phyloP scores from a whole-genome alignment of 35 echinoderm and acorn worm genomes.

The Heliocidaris erythrogramma region DNA sequence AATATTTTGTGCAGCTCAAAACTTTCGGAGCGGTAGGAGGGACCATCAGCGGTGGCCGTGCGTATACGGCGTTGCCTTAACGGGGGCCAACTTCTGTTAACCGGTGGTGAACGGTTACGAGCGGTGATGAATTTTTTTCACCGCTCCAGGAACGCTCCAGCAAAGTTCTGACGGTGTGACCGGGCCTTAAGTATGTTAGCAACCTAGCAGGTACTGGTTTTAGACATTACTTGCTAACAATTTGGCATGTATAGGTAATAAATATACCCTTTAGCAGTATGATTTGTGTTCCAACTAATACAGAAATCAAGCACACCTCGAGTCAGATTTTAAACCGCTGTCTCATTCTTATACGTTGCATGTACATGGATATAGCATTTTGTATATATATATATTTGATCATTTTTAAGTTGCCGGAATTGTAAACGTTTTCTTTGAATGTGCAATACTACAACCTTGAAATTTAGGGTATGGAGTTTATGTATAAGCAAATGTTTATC shows the following conservation, averaged over 20 bases:
- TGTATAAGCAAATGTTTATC: neutral
- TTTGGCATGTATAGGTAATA: too few species aligned
- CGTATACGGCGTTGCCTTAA: slow-evolving; percentile 44
- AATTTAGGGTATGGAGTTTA: neutral
- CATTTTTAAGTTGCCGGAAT: neutral
- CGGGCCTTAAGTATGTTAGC: too few species aligned
- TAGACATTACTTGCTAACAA: too few species aligned
- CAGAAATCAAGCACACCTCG: too few species aligned
- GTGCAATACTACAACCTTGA: slow-evolving; percentile 2
- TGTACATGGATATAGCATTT: too few species aligned
- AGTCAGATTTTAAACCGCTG: too few species aligned
- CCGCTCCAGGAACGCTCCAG: neutral
- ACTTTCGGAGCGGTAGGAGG: slow-evolving; percentile 35
- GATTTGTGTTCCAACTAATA: too few species aligned
- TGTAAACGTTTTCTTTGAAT: neutral
- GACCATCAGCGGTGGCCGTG: slow-evolving; percentile 20
- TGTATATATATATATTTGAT: neutral
- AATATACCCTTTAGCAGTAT: too few species aligned
- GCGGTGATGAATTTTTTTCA: slow-evolving; percentile 22
- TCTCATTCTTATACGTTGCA: too few species aligned
- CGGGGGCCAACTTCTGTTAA: slow-evolving; percentile 39
- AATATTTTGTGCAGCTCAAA: slow-evolving; percentile 43
- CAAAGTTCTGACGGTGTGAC: neutral
- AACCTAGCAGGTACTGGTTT: too few species aligned
- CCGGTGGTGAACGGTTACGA: slow-evolving; percentile 32